Percentiles rank a stretch among this genome's conserved stretches.
These are phyloP conservation scores for Drosophila azteca DNA, from an alignment of 1,140 invertebrate genomes.

Conservation along the genomic window DNA sequence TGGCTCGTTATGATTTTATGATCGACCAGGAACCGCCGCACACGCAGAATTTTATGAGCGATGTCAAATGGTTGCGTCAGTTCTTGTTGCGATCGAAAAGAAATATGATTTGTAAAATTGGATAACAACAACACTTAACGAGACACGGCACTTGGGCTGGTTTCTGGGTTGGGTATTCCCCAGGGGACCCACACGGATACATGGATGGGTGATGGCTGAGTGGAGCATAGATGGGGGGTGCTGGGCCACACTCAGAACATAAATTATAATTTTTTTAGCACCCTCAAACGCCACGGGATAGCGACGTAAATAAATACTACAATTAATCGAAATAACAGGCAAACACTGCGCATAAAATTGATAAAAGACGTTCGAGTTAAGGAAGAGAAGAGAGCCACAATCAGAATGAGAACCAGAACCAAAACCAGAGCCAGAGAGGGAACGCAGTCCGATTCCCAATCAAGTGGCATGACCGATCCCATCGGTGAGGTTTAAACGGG, in stretches of 20 bases:
- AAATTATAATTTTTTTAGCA: conserved; percentile 69
- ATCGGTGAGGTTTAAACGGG: conserved; percentile 69
- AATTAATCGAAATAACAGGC: conserved; percentile 68
- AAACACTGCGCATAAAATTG: conserved; percentile 60
- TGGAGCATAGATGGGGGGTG: too few species aligned
- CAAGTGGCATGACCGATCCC: conserved; percentile 23
- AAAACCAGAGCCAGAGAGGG: not conserved
- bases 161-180: conserved; percentile 45
- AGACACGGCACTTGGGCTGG: conserved; percentile 21
- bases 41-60: conserved; percentile 55
- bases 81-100: conserved; percentile 59
- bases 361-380: conserved; percentile 52
- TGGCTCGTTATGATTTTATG: conserved; percentile 43
- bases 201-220: too few species aligned
- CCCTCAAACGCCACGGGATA: conserved; percentile 31
- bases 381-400: not conserved
- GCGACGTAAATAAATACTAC: conserved; percentile 63
- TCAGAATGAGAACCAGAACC: not conserved
- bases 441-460: conserved; percentile 27
- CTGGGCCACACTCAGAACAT: conserved; percentile 58
- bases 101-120: conserved; percentile 78
- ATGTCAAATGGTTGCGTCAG: conserved; percentile 73
- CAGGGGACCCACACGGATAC: conserved; percentile 14
- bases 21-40: conserved; percentile 42
- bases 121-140: conserved; percentile 68